Conservation (phyloP, 2,797 vertebrate species). For the Orientallactaga sibirica region DNA sequence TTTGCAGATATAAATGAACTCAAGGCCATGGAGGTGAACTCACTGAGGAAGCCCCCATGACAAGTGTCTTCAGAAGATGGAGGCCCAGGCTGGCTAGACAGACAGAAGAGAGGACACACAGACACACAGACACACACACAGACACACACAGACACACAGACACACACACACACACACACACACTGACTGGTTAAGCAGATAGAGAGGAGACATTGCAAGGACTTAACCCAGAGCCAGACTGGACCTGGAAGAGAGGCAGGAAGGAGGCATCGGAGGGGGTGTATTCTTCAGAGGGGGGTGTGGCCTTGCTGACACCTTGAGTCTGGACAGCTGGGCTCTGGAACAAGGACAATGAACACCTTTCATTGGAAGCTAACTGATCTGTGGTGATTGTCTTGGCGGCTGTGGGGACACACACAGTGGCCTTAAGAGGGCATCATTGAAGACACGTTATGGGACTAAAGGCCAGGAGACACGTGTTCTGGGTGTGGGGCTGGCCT, state of each 20-base stretch:
- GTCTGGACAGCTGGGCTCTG: neutral
- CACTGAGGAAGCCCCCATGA: too few relatives aligned
- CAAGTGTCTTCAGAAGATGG: neutral
- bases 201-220: neutral
- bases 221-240: neutral
- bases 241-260: too few relatives aligned
- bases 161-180: too few relatives aligned
- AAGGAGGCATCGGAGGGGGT: too few relatives aligned
- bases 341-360: neutral
- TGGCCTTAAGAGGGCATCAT: neutral
- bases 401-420: neutral
- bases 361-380: neutral
- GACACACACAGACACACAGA: neutral
- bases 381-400: neutral
- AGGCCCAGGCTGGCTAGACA: neutral
- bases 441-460: neutral
- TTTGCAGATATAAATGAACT: neutral
- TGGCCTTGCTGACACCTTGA: neutral
- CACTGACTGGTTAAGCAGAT: rapidly evolving
- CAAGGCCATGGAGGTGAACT: neutral
- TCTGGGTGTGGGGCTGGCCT: neutral
- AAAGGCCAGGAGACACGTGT: neutral
- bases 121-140: neutral
- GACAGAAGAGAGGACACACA: neutral
- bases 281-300: rapidly evolving